Conservation (phyloP, 2,113 vertebrate species). For the Oreotrochilus melanogaster region DNA sequence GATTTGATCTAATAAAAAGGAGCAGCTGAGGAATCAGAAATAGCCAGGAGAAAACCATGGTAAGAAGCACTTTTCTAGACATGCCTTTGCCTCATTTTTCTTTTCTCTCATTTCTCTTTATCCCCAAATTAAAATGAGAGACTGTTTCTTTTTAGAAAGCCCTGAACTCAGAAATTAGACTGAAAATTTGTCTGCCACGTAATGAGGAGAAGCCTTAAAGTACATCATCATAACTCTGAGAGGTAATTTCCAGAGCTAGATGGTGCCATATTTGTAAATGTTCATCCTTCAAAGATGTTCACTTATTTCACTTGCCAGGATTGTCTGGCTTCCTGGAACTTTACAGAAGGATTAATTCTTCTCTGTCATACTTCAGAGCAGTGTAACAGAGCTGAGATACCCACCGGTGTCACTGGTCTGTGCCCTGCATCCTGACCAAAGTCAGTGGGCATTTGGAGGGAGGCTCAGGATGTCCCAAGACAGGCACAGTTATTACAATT, state of each 20-base stretch:
- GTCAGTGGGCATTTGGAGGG: neutral
- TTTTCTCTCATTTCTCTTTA: neutral
- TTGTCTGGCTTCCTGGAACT: neutral
- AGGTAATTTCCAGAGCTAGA: slow-evolving; percentile 30
- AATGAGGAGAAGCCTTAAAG: neutral
- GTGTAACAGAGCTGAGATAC: neutral
- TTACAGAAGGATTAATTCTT: neutral
- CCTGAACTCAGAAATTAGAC: slow-evolving; percentile 16
- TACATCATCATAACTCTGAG: neutral
- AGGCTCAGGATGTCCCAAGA: neutral
- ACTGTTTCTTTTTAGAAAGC: slow-evolving; percentile 18
- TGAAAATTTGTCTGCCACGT: neutral
- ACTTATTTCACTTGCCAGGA: neutral
- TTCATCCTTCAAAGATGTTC: neutral
- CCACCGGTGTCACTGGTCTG: fast-evolving
- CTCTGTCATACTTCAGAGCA: neutral
- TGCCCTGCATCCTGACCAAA: neutral
- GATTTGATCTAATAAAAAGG: neutral
- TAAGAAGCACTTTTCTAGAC: neutral
- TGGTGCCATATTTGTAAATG: neutral
- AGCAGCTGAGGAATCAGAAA: neutral
- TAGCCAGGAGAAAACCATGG: neutral
- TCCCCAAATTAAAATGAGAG: neutral
- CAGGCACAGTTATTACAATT: neutral
- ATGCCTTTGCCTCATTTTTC: neutral